Base-by-base conservation (phyloP, 2,888 invertebrate genomes). In the Syrista parreyssii region DNA sequence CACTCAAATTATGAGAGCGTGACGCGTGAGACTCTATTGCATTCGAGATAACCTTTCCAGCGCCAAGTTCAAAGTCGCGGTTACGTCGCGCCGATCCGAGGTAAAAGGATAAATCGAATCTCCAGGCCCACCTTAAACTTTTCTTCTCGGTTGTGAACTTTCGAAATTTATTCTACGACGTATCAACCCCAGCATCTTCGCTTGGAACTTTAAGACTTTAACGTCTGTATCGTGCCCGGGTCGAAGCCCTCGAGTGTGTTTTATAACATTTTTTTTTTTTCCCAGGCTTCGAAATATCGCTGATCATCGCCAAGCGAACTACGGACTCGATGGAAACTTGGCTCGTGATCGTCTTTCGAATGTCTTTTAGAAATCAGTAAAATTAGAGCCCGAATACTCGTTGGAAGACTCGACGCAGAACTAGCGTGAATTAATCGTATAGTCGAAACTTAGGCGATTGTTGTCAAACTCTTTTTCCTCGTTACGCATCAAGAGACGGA, bases 121-220 rank as follows among this genome's bases (percentile, higher is more conserved):
- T 55, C 2, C 23, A 23, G 55, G 9, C 23, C 23, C 55, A 9
- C 23, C 55, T 9, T 4, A 55, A 55, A 55, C 55, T 55, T 55
- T 23, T 6, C n/a, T n/a, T 9, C 55, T 6, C 23, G 1, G 23
- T 55, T 55, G 23, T 2, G 23, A 55, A 55, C 55, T 55, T 55
- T 55, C 55, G 55, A 2, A 55, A 55, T 55, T 23, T 55, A 55
- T 55, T 55, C 55, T 23, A 55, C 23, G 55, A 55, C 55, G 55
- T 55, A 55, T 55, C 55, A 9, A 55, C 23, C 55, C 55, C 23
- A 55, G 55, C 23, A 55, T 55, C 40, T 23, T 23, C 40, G 36
- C 40, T 23, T 23, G 71, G 4, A 71, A 33, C 71, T 71, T 71
- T 71, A 71, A 71, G 71, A 71, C 71, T 71, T 71, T 71, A 71